Evolutionary conservation across 2,888 invertebrate species (phyloP).

Genomic region (Julus scanicus): DNA sequence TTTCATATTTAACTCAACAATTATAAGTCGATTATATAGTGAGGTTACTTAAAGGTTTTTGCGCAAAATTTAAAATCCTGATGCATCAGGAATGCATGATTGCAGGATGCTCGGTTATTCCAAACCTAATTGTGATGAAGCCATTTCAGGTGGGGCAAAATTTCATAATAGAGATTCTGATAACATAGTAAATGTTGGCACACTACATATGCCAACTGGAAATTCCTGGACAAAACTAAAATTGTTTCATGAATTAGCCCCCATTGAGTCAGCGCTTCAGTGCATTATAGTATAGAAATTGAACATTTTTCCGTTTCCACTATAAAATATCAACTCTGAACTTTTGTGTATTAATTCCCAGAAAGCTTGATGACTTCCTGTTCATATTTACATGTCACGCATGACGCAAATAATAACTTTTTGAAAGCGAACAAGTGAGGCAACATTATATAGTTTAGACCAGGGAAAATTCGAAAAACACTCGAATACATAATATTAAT

Average conservation of each 20-base stretch:
- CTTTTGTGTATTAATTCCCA: not conserved
- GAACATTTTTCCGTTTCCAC: slow-evolving; percentile 9
- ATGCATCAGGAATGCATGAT: too few relatives aligned
- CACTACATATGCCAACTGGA: not conserved
- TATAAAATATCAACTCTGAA: not conserved
- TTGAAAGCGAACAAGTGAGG: too few relatives aligned
- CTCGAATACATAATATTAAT: too few relatives aligned
- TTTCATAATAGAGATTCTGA: not conserved
- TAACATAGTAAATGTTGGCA: not conserved
- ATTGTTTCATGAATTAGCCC: not conserved
- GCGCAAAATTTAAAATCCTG: too few relatives aligned
- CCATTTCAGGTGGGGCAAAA: not conserved
- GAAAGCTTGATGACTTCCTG: not conserved
- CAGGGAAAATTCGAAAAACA: too few relatives aligned
- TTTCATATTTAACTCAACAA: too few relatives aligned
- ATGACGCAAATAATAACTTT: too few relatives aligned
- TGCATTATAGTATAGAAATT: not conserved
- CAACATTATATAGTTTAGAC: too few relatives aligned
- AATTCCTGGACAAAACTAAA: not conserved
- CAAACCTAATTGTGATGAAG: not conserved
- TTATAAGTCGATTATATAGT: too few relatives aligned
- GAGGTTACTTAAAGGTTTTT: too few relatives aligned
- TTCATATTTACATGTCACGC: not conserved
- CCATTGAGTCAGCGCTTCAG: slow-evolving; percentile 5
- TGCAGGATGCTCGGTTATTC: too few relatives aligned